phyloP scores from a whole-genome alignment of 2,797 vertebrate species.

The Cryptoblepharus egeriae region DNA sequence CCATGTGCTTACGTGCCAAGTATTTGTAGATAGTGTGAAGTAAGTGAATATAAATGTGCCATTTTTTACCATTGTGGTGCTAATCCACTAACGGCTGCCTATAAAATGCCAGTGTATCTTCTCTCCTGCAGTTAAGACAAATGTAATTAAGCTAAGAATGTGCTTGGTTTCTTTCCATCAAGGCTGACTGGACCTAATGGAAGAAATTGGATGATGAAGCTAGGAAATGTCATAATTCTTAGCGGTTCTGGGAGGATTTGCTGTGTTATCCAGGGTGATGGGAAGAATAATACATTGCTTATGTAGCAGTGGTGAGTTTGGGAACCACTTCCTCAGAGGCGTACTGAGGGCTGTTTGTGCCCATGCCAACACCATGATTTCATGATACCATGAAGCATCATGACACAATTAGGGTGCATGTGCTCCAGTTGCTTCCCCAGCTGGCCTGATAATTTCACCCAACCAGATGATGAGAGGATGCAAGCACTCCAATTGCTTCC shows the following conservation, averaged over 20 bases:
- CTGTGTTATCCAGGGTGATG: background rate
- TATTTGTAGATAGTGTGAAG: background rate
- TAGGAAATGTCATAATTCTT: conserved; percentile 24
- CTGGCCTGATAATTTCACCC: no score
- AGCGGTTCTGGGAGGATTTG: conserved; percentile 7
- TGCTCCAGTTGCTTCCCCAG: no score
- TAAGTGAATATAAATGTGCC: background rate
- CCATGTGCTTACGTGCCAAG: no score
- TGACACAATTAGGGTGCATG: no score
- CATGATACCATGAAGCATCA: no score
- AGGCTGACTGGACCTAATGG: background rate
- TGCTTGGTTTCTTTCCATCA: conserved; percentile 6
- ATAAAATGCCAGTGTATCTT: background rate
- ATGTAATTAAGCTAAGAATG: background rate
- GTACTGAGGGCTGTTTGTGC: no score
- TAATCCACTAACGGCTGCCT: background rate
- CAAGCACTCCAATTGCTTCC: no score
- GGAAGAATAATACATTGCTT: background rate
- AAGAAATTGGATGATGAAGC: conserved; percentile 1
- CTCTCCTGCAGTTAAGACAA: background rate
- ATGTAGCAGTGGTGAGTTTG: background rate
- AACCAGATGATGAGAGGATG: no score
- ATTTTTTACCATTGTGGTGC: background rate
- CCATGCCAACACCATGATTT: no score
- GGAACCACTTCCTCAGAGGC: no score